phyloP scores from a whole-genome alignment of 2,888 invertebrate genomes.

The Maniola hyperantus region DNA sequence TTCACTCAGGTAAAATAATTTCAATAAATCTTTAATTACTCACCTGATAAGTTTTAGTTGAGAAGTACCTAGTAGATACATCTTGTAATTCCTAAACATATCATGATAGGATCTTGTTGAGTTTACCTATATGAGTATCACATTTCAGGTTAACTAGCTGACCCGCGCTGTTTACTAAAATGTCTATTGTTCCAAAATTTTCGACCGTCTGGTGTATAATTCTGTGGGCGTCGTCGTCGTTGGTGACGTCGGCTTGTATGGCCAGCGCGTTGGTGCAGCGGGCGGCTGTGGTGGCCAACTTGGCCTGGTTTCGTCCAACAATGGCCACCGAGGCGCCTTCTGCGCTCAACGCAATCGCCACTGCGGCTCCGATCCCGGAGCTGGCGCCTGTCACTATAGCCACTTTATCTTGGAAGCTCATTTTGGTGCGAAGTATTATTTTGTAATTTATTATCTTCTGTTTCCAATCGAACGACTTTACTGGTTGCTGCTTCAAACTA shows the following conservation, averaged over 20 bases:
- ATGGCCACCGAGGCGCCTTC: slow-evolving; percentile 16
- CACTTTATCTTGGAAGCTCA: slow-evolving; percentile 18
- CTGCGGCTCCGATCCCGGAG: slow-evolving; percentile 13
- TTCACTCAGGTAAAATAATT: no score
- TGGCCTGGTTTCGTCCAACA: slow-evolving; percentile 12
- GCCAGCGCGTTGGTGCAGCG: slow-evolving; percentile 5
- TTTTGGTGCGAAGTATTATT: no score
- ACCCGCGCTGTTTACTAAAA: slow-evolving; percentile 15
- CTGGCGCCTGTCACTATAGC: slow-evolving; percentile 10
- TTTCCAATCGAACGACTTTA: background rate
- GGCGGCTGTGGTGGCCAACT: background rate
- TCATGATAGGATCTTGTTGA: no score
- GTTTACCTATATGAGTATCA: no score
- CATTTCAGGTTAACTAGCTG: no score
- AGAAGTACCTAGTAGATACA: no score
- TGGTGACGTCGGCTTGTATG: slow-evolving; percentile 14
- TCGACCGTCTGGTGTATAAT: slow-evolving; percentile 4
- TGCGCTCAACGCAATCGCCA: slow-evolving; percentile 11
- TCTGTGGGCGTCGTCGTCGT: slow-evolving; percentile 5
- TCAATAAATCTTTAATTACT: no score
- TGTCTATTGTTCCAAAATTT: slow-evolving; percentile 7
- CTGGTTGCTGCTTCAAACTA: background rate
- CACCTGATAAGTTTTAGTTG: no score
- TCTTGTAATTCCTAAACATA: no score
- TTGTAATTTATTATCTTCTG: background rate